These are phyloP conservation scores for Pterocles gutturalis DNA, from an alignment of 2,113 vertebrate species.

Conservation along the genomic window DNA sequence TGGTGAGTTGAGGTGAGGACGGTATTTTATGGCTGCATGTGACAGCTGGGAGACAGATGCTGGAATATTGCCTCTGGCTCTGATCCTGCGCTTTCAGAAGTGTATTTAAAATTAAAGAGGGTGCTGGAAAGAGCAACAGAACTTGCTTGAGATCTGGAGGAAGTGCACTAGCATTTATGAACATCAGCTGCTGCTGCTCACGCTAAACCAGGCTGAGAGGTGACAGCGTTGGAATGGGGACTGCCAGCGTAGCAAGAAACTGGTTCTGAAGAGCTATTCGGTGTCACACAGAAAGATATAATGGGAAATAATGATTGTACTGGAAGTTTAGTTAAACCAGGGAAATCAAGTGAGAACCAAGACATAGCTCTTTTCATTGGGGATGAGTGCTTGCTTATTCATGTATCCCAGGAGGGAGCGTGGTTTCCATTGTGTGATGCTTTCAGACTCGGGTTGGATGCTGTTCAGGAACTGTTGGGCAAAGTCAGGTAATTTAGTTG, in stretches of 20 bases:
- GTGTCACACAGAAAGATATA: not conserved
- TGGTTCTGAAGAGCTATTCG: not conserved
- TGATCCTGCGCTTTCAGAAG: not conserved
- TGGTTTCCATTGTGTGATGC: not conserved
- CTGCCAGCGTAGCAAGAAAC: not conserved
- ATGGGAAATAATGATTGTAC: not conserved
- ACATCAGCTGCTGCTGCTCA: not conserved
- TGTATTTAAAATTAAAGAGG: not conserved
- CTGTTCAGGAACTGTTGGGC: not conserved
- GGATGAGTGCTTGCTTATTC: not conserved
- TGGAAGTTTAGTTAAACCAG: not conserved
- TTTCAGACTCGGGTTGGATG: not conserved
- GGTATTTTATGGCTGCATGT: not conserved
- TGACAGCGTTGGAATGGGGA: not conserved
- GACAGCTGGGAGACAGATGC: not conserved
- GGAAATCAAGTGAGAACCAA: not conserved
- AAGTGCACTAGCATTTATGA: not conserved
- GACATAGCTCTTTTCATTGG: not conserved
- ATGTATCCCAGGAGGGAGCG: not conserved
- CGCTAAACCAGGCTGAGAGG: not conserved
- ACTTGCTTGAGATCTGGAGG: not conserved
- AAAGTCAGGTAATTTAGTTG: not conserved
- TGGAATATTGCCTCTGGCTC: slow-evolving; percentile 5
- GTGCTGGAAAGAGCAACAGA: not conserved
- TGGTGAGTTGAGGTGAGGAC: not conserved